Evolutionary conservation across 2,113 vertebrate species (phyloP).

Genomic region (Cochlearius cochlearius): DNA sequence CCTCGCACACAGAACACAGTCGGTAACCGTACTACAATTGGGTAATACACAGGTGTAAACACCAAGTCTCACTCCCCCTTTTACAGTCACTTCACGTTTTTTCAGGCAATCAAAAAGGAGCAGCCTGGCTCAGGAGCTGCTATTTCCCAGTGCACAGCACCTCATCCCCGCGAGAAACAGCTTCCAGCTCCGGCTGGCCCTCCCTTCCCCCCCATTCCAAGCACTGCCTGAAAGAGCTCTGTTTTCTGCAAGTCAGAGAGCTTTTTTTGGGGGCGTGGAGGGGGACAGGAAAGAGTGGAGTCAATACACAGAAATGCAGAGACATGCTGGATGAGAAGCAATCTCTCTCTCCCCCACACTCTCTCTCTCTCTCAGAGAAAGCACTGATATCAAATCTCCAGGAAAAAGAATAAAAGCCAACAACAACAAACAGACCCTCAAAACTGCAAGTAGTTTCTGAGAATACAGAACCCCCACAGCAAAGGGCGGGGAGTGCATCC

Average conservation of each 20-base stretch:
- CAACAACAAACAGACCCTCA: slow-evolving; percentile 24
- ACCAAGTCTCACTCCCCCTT: background rate
- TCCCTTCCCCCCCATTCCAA: background rate
- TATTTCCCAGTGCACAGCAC: background rate
- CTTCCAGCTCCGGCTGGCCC: background rate
- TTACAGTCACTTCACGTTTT: background rate
- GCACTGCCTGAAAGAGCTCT: background rate
- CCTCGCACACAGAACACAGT: fast-evolving
- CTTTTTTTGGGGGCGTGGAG: too few species aligned
- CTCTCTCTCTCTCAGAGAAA: background rate
- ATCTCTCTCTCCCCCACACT: background rate
- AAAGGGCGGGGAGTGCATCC: background rate
- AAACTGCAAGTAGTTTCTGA: background rate
- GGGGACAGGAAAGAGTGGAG: background rate
- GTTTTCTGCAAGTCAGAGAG: background rate
- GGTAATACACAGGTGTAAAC: background rate
- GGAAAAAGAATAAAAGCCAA: slow-evolving; percentile 7
- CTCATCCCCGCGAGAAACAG: background rate
- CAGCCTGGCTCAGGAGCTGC: background rate
- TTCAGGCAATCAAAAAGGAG: background rate
- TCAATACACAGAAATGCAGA: background rate
- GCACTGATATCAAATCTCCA: background rate
- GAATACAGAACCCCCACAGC: background rate
- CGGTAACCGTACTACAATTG: background rate
- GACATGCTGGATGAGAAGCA: background rate